A percentile compares a stretch with the other conserved stretches of the same genome.
phyloP scores from a whole-genome alignment of 2,888 invertebrate genomes.

The Erebia epiphron region DNA sequence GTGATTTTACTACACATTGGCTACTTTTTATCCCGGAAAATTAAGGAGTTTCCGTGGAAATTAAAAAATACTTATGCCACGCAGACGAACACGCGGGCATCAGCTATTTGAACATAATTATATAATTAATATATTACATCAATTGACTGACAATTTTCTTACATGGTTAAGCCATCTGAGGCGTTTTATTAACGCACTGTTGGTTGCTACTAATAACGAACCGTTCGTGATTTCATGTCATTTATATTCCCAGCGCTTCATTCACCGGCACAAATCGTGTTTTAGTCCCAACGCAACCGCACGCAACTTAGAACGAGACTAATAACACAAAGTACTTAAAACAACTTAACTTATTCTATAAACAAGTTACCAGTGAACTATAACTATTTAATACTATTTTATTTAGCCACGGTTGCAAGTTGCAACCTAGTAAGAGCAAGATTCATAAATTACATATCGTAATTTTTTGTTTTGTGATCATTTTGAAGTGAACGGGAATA shows the following conservation, averaged over 20 bases:
- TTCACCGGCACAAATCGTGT: slow-evolving; percentile 1
- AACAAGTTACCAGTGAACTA: not conserved
- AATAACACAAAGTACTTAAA: not conserved
- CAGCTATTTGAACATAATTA: no score
- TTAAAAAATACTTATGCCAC: no score
- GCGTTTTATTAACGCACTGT: slow-evolving; percentile 2
- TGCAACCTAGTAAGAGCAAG: not conserved
- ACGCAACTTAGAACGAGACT: not conserved
- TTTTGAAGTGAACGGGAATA: slow-evolving; percentile 11
- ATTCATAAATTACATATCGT: not conserved
- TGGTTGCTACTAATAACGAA: not conserved
- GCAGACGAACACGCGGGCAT: no score
- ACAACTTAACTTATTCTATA: not conserved
- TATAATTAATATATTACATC: no score
- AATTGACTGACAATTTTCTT: no score
- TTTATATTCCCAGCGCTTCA: slow-evolving; percentile 12
- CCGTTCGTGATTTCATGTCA: not conserved
- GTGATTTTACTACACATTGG: no score
- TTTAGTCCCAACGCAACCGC: not conserved
- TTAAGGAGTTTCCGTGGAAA: no score
- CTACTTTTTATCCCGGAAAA: no score
- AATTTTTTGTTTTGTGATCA: not conserved
- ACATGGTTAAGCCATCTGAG: not conserved
- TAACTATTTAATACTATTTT: not conserved
- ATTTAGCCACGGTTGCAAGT: not conserved